Evolutionary conservation across 2,888 invertebrate species (phyloP), one percentile per base, ranked within the genome.

Genomic region (Parasteatoda lunata): DNA sequence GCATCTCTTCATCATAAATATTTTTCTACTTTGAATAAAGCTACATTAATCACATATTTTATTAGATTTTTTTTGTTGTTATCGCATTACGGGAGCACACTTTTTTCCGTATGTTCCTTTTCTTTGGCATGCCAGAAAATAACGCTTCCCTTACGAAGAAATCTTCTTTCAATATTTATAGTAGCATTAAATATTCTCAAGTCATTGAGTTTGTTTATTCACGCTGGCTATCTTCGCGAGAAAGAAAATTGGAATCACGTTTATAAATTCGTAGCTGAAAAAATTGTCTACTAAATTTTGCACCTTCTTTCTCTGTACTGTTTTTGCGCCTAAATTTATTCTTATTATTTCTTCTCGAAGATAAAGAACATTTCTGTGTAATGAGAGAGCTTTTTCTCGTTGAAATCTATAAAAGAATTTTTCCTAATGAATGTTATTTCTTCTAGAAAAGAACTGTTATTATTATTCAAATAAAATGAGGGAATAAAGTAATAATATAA

Each of bases 151-250:
- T 7, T 11, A 11, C 54, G 59, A 59, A 59, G 59, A 73, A 80
- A 72, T 15, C 68, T 71, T 84, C 84, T 84, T 84, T 84, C 84
- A 84, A 84, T 84, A 84, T 84, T 84, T 84, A 84, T 84, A 77
- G 77, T 65, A 47, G 72, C 84, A 84, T 84, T 84, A 84, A 84
- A 84, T 77, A 77, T 77, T 77, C 77, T 15, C 72, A 54, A 84
- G 72, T 84, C 84, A 72, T 77, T 73, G 84, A 71, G 66, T 66
- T 77, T 84, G 84, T 84, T 84, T 77, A 84, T 73, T 80, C 80
- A 80, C 65, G 66, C 8, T 59, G 59, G 59, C 9, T 59, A 59
- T 59, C n/a, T n/a, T 30, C 30, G 30, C 30, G 2, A n/a, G n/a
- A 59, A n/a, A 5, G n/a, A n/a, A 59, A 59, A 59, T 59, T 59